phyloP scores from a whole-genome alignment of 2,888 invertebrate species.

The Drosophila fulvimacula region DNA sequence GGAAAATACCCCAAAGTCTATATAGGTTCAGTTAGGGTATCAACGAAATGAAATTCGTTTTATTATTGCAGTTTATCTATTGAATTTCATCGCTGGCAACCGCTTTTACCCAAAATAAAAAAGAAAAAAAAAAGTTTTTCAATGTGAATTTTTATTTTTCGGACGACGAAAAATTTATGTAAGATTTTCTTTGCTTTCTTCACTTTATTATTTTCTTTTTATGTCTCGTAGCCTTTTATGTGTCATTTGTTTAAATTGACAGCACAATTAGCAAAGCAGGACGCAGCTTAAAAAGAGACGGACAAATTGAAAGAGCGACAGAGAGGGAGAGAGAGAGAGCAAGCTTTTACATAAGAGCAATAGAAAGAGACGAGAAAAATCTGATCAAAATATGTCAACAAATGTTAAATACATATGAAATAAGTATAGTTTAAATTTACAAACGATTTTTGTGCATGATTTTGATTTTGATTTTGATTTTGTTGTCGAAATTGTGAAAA shows the following conservation, averaged over 20 bases:
- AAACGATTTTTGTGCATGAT: slow-evolving; percentile 34
- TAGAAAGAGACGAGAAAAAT: neutral
- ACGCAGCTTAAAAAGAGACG: slow-evolving; percentile 22
- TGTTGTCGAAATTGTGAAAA: slow-evolving; percentile 19
- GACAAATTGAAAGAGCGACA: slow-evolving; percentile 1
- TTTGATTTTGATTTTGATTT: slow-evolving; percentile 10
- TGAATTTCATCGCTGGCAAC: slow-evolving; percentile 35
- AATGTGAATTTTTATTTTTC: slow-evolving; percentile 9
- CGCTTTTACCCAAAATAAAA: slow-evolving; percentile 19
- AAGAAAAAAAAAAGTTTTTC: slow-evolving; percentile 23
- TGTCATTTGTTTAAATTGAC: slow-evolving; percentile 51
- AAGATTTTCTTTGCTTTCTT: slow-evolving; percentile 23
- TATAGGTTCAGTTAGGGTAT: neutral
- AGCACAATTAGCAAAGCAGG: slow-evolving; percentile 62
- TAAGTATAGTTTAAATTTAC: slow-evolving; percentile 18
- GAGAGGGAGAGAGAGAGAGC: slow-evolving; percentile 6
- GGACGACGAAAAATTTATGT: slow-evolving; percentile 6
- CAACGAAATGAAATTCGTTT: slow-evolving; percentile 3
- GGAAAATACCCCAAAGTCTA: neutral
- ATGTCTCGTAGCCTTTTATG: neutral
- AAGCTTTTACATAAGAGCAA: neutral
- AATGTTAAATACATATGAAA: slow-evolving; percentile 20
- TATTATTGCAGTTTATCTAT: slow-evolving; percentile 32
- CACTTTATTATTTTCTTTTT: neutral
- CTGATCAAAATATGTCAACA: slow-evolving; percentile 10